A percentile compares a stretch with the other conserved stretches of the same genome.
These are phyloP conservation scores for Ceratotherium simum DNA, from an alignment of 2,113 vertebrate species.

Conservation along the genomic window DNA sequence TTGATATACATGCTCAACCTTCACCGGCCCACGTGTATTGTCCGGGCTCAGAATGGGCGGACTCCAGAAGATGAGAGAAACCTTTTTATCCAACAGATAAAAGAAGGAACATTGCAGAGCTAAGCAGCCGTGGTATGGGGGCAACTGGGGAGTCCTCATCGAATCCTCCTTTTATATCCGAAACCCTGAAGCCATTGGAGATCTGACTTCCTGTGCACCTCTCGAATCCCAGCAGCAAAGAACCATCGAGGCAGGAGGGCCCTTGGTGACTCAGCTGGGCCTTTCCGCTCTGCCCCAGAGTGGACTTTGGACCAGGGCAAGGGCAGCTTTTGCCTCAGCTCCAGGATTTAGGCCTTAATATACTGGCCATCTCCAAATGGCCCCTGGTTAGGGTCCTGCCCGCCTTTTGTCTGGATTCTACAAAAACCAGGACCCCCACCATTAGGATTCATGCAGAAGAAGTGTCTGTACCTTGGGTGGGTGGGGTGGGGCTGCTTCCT, in stretches of 20 bases:
- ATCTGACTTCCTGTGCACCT: constrained; percentile 78
- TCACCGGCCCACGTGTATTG: constrained; percentile 98
- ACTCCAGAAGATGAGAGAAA: constrained; percentile 97
- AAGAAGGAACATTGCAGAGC: constrained; percentile 94
- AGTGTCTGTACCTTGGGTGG: constrained; percentile 72
- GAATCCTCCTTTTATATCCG: constrained; percentile 75
- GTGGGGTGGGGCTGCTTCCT: constrained; percentile 1
- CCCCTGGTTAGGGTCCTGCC: constrained; percentile 81
- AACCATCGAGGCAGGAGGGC: constrained; percentile 70
- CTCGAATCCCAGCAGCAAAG: constrained; percentile 84
- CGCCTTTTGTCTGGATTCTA: constrained; percentile 76
- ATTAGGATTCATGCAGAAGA: constrained; percentile 74
- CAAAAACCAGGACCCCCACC: constrained; percentile 76
- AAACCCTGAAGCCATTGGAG: constrained; percentile 82
- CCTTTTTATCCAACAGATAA: constrained; percentile 98
- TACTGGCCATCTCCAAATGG: constrained; percentile 80
- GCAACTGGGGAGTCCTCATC: constrained; percentile 68
- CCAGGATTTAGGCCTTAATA: constrained; percentile 83
- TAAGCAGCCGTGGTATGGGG: constrained; percentile 79
- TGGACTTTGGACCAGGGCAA: constrained; percentile 74
- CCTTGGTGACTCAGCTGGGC: constrained; percentile 61
- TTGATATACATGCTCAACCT: constrained; percentile 99
- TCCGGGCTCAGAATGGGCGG: constrained; percentile 95
- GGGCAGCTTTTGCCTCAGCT: constrained; percentile 77
- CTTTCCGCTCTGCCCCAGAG: constrained; percentile 62